Evolutionary conservation across 2,797 vertebrate species (phyloP).

Genomic region (Hylomyscus alleni): DNA sequence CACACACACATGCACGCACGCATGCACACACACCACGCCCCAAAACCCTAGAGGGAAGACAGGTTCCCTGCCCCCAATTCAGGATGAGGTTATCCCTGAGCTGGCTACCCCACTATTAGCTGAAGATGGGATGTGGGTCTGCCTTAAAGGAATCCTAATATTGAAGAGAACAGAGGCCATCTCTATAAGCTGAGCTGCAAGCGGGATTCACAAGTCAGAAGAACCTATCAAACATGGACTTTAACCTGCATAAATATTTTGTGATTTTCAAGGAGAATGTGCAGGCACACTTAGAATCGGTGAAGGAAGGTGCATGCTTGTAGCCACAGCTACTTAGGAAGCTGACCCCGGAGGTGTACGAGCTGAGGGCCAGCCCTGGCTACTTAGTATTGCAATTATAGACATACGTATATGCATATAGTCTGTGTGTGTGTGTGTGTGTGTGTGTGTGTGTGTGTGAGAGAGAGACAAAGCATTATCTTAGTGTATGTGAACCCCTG

Average conservation of each 20-base stretch:
- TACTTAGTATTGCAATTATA: background rate
- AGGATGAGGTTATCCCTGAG: background rate
- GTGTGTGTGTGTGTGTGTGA: no score
- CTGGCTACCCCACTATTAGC: background rate
- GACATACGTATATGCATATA: no score
- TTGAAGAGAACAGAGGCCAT: background rate
- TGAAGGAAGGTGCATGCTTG: background rate
- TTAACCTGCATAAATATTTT: no score
- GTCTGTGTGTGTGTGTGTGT: no score
- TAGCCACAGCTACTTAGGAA: background rate
- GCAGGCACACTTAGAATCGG: background rate
- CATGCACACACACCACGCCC: no score
- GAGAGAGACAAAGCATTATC: background rate
- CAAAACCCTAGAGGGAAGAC: background rate
- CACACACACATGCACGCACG: background rate
- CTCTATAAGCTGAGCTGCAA: accelerated
- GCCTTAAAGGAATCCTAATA: no score
- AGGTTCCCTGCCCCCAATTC: background rate
- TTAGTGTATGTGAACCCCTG: background rate
- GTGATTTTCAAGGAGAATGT: background rate
- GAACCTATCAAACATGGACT: background rate
- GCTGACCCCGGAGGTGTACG: no score
- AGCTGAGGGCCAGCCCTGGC: background rate
- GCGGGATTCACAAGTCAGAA: background rate
- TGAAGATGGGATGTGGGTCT: background rate